Conservation (phyloP, 1,140 invertebrate genomes). For the Mamestra configurata region DNA sequence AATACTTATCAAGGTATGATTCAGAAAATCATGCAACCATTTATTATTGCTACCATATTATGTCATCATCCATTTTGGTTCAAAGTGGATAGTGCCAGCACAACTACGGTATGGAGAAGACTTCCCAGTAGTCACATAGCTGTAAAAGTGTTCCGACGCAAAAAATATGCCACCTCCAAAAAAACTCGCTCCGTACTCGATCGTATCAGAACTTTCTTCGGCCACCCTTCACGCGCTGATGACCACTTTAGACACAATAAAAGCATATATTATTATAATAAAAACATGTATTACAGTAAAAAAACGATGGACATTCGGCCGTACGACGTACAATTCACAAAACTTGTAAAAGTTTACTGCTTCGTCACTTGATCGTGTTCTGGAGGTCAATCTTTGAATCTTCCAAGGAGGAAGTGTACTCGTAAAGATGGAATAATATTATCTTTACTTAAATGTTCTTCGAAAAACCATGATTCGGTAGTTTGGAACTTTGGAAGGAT, state of each 20-base stretch:
- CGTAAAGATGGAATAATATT: conserved; percentile 36
- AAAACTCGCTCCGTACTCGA: not conserved
- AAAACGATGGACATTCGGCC: conserved; percentile 16
- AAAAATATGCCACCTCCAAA: conserved; percentile 28
- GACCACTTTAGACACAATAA: conserved; percentile 61
- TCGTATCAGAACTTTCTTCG: conserved; percentile 58
- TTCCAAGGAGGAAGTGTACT: not conserved
- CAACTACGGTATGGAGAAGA: too few relatives aligned
- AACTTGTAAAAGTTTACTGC: conserved; percentile 41
- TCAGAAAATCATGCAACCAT: too few relatives aligned
- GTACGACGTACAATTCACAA: conserved; percentile 30
- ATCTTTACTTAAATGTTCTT: conserved; percentile 33
- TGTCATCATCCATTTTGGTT: too few relatives aligned
- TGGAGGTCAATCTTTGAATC: conserved; percentile 37
- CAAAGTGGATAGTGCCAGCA: too few relatives aligned
- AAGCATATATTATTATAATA: conserved; percentile 61
- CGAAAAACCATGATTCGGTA: conserved; percentile 30
- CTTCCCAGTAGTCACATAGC: too few relatives aligned
- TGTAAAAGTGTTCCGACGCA: too few relatives aligned
- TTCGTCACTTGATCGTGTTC: conserved; percentile 13
- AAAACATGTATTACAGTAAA: conserved; percentile 55
- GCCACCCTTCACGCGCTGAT: conserved; percentile 58
- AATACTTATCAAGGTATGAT: too few relatives aligned
- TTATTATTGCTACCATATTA: too few relatives aligned
- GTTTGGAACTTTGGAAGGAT: not conserved